A percentile compares a stretch with the other conserved stretches of the same genome.
Evolutionary conservation across 2,113 vertebrate species (phyloP).

Genomic region (Macaca nemestrina): DNA sequence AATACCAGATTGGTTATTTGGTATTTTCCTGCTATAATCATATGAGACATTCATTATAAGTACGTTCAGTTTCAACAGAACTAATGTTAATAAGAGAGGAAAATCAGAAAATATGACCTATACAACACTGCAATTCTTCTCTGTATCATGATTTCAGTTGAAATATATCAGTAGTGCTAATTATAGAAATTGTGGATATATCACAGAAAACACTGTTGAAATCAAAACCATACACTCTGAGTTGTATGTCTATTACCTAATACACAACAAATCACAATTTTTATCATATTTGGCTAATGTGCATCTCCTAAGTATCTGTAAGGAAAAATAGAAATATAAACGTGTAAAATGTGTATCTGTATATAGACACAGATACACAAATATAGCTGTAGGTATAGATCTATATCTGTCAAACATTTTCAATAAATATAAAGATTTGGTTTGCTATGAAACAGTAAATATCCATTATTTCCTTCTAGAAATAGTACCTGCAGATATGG

Average conservation of each 20-base stretch:
- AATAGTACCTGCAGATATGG: background rate
- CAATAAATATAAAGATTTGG: background rate
- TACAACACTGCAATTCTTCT: background rate
- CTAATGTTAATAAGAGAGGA: constrained; percentile 16
- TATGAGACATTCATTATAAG: background rate
- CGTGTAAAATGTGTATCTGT: background rate
- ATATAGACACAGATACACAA: background rate
- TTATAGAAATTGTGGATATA: constrained; percentile 15
- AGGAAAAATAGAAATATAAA: background rate
- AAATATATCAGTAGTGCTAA: constrained; percentile 5
- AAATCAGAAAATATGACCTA: background rate
- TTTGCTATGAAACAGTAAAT: background rate
- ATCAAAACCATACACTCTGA: background rate
- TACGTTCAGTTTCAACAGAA: background rate
- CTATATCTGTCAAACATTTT: background rate
- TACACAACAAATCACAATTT: background rate
- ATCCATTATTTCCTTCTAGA: background rate
- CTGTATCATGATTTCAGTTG: background rate
- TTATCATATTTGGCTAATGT: background rate
- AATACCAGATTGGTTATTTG: background rate
- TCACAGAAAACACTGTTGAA: background rate
- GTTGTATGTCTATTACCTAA: background rate
- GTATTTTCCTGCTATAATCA: background rate
- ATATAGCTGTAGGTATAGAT: background rate
- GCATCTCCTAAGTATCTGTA: background rate